A percentile compares a stretch with the other conserved stretches of the same genome.
phyloP scores from a whole-genome alignment of 1,140 invertebrate genomes.

The Latrodectus geometricus region DNA sequence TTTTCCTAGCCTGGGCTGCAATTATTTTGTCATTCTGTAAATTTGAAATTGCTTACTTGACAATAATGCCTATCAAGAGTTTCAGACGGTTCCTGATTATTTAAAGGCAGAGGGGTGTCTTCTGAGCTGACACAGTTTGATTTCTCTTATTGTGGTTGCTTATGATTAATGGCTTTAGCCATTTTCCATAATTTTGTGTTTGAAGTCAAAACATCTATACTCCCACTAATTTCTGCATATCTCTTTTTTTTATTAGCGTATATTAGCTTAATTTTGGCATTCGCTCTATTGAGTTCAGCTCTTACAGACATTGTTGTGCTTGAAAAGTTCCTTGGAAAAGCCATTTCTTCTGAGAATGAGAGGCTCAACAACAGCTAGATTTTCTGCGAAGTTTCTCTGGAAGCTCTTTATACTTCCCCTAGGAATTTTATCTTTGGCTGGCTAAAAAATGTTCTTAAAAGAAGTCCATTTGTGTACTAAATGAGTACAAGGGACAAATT shows the following conservation, averaged over 20 bases:
- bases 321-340: too few species aligned
- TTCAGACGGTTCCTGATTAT: not conserved
- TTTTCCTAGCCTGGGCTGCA: too few species aligned
- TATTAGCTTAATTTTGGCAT: too few species aligned
- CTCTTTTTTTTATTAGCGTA: not conserved
- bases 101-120: not conserved
- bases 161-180: not conserved
- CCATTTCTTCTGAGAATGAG: not conserved
- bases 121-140: not conserved
- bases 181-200: constrained; percentile 9
- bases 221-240: not conserved
- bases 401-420: not conserved
- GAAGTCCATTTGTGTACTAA: not conserved
- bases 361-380: not conserved
- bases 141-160: not conserved
- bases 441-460: not conserved
- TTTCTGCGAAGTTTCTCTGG: not conserved
- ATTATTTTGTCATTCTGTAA: not conserved
- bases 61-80: not conserved
- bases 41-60: not conserved
- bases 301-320: too few species aligned
- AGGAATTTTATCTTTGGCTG: not conserved
- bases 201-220: not conserved
- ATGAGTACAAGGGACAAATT: not conserved
- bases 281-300: too few species aligned